A percentile compares a stretch with the other conserved stretches of the same genome.
These are phyloP conservation scores for Chaenodraco wilsoni DNA, from an alignment of 2,797 vertebrate genomes.

Conservation along the genomic window DNA sequence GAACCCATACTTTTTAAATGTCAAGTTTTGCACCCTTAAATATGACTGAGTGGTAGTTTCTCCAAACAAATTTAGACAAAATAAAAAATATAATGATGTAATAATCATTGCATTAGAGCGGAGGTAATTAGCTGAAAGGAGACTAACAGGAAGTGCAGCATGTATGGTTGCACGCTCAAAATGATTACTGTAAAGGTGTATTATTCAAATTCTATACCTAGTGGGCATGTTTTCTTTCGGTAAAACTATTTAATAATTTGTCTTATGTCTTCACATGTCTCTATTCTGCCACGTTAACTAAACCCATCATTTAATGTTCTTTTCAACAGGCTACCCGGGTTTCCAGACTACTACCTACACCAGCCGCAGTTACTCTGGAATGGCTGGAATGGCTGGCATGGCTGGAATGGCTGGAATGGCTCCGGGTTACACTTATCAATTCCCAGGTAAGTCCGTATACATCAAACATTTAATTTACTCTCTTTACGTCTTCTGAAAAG, in stretches of 20 bases:
- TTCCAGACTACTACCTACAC: conserved; percentile 95
- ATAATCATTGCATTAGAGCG: background rate
- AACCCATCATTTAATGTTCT: background rate
- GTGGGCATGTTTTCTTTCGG: background rate
- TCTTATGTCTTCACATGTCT: background rate
- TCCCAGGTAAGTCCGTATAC: conserved; percentile 85
- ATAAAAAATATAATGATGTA: too few relatives aligned
- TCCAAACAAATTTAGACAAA: too few relatives aligned
- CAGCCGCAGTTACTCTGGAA: conserved; percentile 93
- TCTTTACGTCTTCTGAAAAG: conserved; percentile 9
- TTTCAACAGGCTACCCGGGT: conserved; percentile 89
- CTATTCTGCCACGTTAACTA: background rate
- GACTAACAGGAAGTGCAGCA: background rate
- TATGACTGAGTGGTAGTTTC: background rate
- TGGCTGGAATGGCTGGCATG: conserved; percentile 43
- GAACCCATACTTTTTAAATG: background rate
- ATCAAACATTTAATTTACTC: background rate
- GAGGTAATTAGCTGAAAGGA: background rate
- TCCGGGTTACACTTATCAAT: conserved; percentile 95
- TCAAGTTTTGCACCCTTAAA: background rate
- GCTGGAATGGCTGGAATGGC: conserved; percentile 24
- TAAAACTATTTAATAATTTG: too few relatives aligned
- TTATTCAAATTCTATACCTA: background rate
- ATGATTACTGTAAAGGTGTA: background rate
- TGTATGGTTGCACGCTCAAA: background rate